Conservation (phyloP, 1,140 invertebrate species). For the Calliphora vicina region DNA sequence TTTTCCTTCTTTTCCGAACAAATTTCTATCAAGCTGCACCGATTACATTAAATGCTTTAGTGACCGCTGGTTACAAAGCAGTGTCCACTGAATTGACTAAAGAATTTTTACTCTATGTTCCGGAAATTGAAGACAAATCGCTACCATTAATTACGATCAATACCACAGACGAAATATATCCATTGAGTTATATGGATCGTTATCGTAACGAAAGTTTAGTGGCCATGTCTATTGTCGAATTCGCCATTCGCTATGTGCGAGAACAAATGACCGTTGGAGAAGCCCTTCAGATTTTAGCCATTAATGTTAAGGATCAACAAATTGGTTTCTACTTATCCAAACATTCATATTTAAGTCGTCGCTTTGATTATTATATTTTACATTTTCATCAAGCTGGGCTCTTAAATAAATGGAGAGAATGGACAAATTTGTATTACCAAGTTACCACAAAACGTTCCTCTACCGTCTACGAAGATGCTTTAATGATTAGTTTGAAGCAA, state of each 20-base stretch:
- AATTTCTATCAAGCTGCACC: background rate
- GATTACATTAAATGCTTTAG: background rate
- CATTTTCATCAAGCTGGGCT: constrained; percentile 1
- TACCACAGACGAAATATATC: background rate
- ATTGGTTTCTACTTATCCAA: background rate
- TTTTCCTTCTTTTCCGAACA: constrained; percentile 17
- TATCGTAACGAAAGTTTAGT: background rate
- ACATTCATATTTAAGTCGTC: constrained; percentile 16
- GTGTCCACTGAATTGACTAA: background rate
- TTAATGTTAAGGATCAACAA: constrained; percentile 8
- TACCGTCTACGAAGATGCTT: background rate
- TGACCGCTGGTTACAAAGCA: background rate
- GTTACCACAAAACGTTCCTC: background rate
- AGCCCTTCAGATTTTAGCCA: background rate
- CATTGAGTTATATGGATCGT: background rate
- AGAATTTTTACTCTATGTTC: background rate
- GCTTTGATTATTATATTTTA: background rate
- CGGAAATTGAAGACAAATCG: background rate
- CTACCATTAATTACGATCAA: background rate
- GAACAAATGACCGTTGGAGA: background rate
- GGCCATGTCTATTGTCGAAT: background rate
- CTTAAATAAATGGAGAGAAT: background rate
- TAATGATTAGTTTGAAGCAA: background rate
- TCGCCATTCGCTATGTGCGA: background rate
- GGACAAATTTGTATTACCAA: background rate